A percentile compares a stretch with the other conserved stretches of the same genome.
Evolutionary conservation across 1,140 invertebrate species (phyloP).

Genomic region (Drosophila kepulauana): DNA sequence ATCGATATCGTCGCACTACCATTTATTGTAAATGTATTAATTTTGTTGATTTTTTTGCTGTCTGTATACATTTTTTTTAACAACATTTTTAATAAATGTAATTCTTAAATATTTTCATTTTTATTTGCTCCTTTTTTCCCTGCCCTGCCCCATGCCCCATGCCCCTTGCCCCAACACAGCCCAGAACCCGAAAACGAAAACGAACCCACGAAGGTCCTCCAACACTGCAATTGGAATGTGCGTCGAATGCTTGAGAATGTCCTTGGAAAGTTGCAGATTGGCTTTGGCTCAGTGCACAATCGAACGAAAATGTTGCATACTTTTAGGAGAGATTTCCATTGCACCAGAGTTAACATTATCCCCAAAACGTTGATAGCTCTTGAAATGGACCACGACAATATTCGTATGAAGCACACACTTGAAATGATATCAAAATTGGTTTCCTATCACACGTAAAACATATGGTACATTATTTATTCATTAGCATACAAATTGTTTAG

Average conservation of each 20-base stretch:
- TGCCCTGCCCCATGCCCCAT: background rate
- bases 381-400: conserved; percentile 1
- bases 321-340: conserved; percentile 19
- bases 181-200: too few relatives aligned
- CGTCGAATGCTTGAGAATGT: background rate
- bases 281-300: too few relatives aligned
- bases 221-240: background rate
- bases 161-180: background rate
- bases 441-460: conserved; percentile 5
- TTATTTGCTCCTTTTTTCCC: conserved; percentile 25
- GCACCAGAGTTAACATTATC: background rate
- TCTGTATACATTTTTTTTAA: conserved; percentile 82
- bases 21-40: conserved; percentile 83
- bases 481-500: conserved; percentile 9
- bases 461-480: conserved; percentile 17
- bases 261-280: background rate
- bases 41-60: conserved; percentile 83
- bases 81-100: conserved; percentile 83
- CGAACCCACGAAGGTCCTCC: too few relatives aligned
- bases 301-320: conserved; percentile 29
- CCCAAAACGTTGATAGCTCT: background rate
- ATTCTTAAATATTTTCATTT: conserved; percentile 69
- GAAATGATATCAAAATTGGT: conserved; percentile 15
- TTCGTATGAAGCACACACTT: background rate
- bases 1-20: conserved; percentile 80